Evolutionary conservation across 2,113 vertebrate genomes (phyloP), one percentile per base, ranked within the genome.

Genomic region (Sitta europaea): DNA sequence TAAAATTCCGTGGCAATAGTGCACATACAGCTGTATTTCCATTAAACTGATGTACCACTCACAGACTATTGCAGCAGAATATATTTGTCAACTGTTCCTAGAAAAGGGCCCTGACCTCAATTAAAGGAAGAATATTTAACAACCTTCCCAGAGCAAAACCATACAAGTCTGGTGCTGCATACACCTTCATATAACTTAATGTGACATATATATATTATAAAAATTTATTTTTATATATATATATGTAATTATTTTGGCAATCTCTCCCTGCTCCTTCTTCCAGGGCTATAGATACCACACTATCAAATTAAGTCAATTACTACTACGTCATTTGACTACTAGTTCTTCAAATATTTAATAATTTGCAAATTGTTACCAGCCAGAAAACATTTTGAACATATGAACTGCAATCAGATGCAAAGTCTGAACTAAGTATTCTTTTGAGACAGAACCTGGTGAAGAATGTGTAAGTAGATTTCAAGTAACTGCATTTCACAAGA

Each of bases 281-380:
- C 20, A 66, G 40, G 9, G n/a, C 19, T 45, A 35, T 1, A 8
- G 33, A 38, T 18, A 62, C 47, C 35, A 47, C 0, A 1, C 12
- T 58, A 51, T 31, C 22, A 83, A 70, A 48, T 27, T 29, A 57
- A 87, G 12, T 16, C 2, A 35, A 29, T 38, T 88, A 77, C 21
- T 65, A 6, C 31, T 23, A 42, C 79, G 14, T 28, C 6, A 33
- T 27, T 40, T 86, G 33, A 66, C 21, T 58, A 6, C 19, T 24
- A 70, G 35, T 42, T 51, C 27, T 74, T 80, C 11, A 55, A 62
- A 29, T n/a, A 91, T 43, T 58, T 23, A 28, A 9, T 4, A 50
- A 6, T 15, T 84, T 61, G 23, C 27, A n/a, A 62, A 63, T 10
- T 47, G 8, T 18, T 75, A 47, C 21, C 31, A 86, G 12, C 19